Base-by-base conservation (phyloP, 2,113 vertebrate species). In the Cyanistes caeruleus region DNA sequence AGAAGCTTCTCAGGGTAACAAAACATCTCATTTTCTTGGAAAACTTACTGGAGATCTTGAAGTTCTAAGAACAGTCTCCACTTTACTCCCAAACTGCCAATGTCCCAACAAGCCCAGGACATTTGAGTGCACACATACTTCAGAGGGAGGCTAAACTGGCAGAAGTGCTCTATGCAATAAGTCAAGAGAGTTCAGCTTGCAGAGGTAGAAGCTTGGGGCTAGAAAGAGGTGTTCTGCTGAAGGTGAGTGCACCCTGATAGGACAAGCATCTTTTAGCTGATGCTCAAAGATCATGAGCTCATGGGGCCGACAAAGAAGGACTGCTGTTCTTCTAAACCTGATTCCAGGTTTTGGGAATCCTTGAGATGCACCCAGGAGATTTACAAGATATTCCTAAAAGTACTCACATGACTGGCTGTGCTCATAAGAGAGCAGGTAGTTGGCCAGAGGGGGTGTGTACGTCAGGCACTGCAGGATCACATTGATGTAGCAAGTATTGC, bases 401-500 rank as follows among this genome's bases (percentile, higher is more conserved):
- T 33, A 97, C 98, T 94, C 96, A 99, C 99, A 99, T 13, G 98
- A 98, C 97, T 97, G 98, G 80, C 99, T 98, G 98, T 99, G 81
- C 37, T 90, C 0, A 3, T 20, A 4, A 1, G 81, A 84, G 28
- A 84, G 89, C 33, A 90, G 73, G 44, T 58, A 90, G 73, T 25
- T 78, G 65, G 81, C 81, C 52, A 90, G 81, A 10, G 99, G 98
- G 4, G 99, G 96, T 0, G 99, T 99, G 95, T 99, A 99, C 2
- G 98, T 99, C 84, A 99, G 97, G 98, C 99, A 99, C 97, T 99
- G 99, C 89, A 99, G 95, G 20, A 98, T 98, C 1, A 99, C 98
- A 67, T 99, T 99, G 78, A 99, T 97, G 91, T 99, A 99, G 89
- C 99, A 99, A 5, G 98, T 99, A 56, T 98, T 99, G 95, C 98